Base-by-base conservation (phyloP, 2,113 vertebrate species). In the Cariama cristata region DNA sequence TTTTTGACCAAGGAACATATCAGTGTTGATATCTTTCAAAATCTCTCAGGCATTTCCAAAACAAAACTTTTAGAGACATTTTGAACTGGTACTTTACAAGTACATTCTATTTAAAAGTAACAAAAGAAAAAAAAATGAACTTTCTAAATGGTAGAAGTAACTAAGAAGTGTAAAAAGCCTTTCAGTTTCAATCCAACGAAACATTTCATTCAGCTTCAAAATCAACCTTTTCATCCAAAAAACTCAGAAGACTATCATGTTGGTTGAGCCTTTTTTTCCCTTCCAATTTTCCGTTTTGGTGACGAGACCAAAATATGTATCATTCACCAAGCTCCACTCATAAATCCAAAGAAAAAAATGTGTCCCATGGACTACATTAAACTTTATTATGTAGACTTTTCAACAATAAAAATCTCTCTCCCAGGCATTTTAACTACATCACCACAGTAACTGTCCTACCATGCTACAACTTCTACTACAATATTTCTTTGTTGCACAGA, bases 401-500 rank as follows among this genome's bases (percentile, higher is more conserved):
- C 72, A 80, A 91, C 90, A 95, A 93, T 64, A 79, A 90, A 95
- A 95, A 95, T 91, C 83, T 92, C 79, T 97, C 95, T 97, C 95
- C 44, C 75, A 90, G 95, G 88, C 95, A 92, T 95, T 95, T 95
- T 95, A 94, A 96, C 92, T 97, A 80, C 92, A 96, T 97, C 92
- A 92, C 90, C 88, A 90, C 95, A 97, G 94, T 93, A 97, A 97
- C 92, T 95, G 84, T 81, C 83, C 64, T 95, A 93, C 90, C 95
- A 95, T 84, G 94, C 92, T 91, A 71, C 79, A 91, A 32, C 79
- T 84, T 92, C 90, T 93, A 92, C 82, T 93, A 97, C 96, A 96
- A 94, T 96, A 95, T 96, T 96, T 91, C 95, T 97, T 97, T 97
- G 95, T 97, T 97, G 92, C 72, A 74, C 56, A 86, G 96, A 97